These are phyloP conservation scores for Sycophila sp. DNA, from an alignment of 1,140 invertebrate genomes.

Conservation along the genomic window DNA sequence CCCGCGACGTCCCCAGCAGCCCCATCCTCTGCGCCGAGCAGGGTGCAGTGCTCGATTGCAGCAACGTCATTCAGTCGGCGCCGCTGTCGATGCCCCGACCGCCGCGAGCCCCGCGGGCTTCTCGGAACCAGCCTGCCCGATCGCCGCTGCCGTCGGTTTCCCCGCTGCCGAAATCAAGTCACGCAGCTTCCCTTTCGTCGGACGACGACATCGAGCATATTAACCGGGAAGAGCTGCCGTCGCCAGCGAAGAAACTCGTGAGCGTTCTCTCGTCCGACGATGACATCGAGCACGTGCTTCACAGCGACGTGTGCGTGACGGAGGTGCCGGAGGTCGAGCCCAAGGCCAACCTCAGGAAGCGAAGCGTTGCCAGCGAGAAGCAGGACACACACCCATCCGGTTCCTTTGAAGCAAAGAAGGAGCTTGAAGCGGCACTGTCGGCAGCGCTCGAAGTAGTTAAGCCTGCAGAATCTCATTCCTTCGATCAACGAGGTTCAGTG, in stretches of 20 bases:
- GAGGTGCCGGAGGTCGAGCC: too few species aligned
- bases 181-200: slow-evolving; percentile 43
- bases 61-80: slow-evolving; percentile 26
- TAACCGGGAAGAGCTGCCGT: slow-evolving; percentile 1
- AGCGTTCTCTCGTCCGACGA: slow-evolving; percentile 52
- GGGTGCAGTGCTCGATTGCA: slow-evolving; percentile 58
- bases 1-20: slow-evolving; percentile 57
- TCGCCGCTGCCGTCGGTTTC: not conserved
- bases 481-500: too few species aligned
- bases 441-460: not conserved
- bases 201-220: slow-evolving; percentile 62
- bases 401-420: not conserved
- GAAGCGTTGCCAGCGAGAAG: slow-evolving; percentile 15
- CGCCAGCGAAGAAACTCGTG: too few species aligned
- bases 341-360: too few species aligned
- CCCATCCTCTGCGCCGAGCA: slow-evolving; percentile 59
- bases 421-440: not conserved
- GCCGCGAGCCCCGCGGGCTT: not conserved
- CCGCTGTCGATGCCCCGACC: too few species aligned
- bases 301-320: not conserved
- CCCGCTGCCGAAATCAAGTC: not conserved
- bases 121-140: not conserved
- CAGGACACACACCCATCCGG: not conserved
- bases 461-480: too few species aligned
- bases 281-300: slow-evolving; percentile 55